phyloP scores from a whole-genome alignment of 2,888 invertebrate genomes.

The Pammene aurita region DNA sequence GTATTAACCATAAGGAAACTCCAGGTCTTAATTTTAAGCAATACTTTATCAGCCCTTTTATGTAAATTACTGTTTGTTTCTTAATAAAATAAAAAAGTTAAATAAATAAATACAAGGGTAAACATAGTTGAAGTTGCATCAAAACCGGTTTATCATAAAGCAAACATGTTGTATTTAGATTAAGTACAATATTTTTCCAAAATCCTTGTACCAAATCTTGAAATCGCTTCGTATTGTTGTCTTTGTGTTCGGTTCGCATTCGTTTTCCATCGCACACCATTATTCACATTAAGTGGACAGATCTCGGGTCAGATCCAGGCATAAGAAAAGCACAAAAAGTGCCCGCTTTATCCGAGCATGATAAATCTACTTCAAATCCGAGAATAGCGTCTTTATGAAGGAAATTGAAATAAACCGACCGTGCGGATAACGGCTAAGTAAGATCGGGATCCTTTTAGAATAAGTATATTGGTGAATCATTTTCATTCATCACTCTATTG shows the following conservation, averaged over 20 bases:
- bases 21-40: no score
- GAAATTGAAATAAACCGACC: conserved; percentile 84
- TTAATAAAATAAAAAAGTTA: no score
- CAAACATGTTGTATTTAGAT: neutral
- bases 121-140: no score
- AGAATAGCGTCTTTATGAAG: conserved; percentile 84
- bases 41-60: no score
- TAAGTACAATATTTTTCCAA: conserved; percentile 64
- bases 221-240: conserved; percentile 81
- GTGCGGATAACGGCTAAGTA: conserved; percentile 83
- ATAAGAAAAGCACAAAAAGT: conserved; percentile 84
- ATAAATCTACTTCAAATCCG: conserved; percentile 84
- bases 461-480: conserved; percentile 77
- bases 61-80: no score
- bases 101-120: no score
- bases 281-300: conserved; percentile 84
- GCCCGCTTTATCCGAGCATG: conserved; percentile 84
- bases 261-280: conserved; percentile 83
- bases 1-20: no score
- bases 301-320: conserved; percentile 84
- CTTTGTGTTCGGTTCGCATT: conserved; percentile 81
- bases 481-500: conserved; percentile 72
- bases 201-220: conserved; percentile 81
- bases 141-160: no score
- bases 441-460: conserved; percentile 81